These are phyloP conservation scores for Chelonia mydas DNA, from an alignment of 2,797 vertebrate species.

Conservation along the genomic window DNA sequence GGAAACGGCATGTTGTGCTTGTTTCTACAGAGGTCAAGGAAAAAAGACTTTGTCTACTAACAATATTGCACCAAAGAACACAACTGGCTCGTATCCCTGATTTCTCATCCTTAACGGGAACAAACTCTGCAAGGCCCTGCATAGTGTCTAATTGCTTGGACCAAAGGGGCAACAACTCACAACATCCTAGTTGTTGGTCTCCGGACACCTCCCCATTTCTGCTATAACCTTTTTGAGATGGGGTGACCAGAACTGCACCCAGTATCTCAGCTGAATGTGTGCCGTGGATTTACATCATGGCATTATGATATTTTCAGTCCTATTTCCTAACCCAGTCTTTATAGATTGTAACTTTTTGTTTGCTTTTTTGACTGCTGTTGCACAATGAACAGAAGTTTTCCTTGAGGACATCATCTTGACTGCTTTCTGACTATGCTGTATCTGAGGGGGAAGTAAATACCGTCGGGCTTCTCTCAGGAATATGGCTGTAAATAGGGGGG, in stretches of 20 bases:
- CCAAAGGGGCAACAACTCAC: neutral
- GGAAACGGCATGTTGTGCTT: neutral
- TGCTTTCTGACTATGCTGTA: neutral
- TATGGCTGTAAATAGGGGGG: neutral
- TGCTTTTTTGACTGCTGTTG: neutral
- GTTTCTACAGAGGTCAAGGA: neutral
- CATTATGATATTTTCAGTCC: neutral
- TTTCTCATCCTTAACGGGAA: neutral
- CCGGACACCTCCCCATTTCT: neutral
- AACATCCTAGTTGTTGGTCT: neutral
- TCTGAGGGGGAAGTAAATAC: neutral
- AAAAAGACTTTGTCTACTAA: neutral
- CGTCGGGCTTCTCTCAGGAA: neutral
- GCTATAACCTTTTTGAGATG: neutral
- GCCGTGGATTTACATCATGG: rapidly evolving
- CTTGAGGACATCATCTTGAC: neutral
- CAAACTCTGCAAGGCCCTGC: neutral
- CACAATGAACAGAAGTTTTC: neutral
- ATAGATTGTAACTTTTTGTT: neutral
- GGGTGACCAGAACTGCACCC: neutral
- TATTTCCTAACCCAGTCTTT: neutral
- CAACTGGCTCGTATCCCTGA: neutral
- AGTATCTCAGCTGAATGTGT: neutral
- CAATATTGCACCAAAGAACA: neutral
- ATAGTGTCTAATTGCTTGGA: neutral